Conservation (phyloP, 1,140 invertebrate genomes). For the Bathynomus jamesi region DNA sequence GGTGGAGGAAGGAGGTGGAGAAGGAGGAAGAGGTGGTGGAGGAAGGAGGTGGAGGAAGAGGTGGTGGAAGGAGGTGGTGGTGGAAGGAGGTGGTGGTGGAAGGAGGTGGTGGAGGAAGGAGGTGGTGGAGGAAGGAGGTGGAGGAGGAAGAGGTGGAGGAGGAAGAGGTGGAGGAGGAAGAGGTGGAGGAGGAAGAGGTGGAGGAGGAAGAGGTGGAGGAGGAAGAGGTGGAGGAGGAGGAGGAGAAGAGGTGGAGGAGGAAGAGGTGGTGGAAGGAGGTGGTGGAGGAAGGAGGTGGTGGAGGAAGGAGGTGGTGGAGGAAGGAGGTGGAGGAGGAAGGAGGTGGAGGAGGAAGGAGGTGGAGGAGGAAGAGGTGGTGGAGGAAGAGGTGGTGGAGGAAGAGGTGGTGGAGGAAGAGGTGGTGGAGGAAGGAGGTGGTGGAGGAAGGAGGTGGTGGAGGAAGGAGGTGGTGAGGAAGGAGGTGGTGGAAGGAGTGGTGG, state of each 20-base stretch:
- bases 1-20: too few species aligned
- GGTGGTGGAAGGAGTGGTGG: too few species aligned
- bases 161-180: not conserved
- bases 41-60: not conserved
- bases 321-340: too few species aligned
- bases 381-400: too few species aligned
- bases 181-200: not conserved
- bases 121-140: not conserved
- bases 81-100: not conserved
- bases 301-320: not conserved
- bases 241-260: not conserved
- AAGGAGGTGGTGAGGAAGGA: not conserved
- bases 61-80: not conserved
- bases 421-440: not conserved
- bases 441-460: not conserved
- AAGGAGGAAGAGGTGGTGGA: too few species aligned
- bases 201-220: not conserved
- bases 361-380: not conserved
- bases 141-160: too few species aligned
- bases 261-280: too few species aligned
- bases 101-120: not conserved
- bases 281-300: too few species aligned
- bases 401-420: too few species aligned
- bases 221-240: not conserved
- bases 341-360: too few species aligned